Conservation (phyloP, 2,888 invertebrate genomes). For the Platycnemis pennipes region DNA sequence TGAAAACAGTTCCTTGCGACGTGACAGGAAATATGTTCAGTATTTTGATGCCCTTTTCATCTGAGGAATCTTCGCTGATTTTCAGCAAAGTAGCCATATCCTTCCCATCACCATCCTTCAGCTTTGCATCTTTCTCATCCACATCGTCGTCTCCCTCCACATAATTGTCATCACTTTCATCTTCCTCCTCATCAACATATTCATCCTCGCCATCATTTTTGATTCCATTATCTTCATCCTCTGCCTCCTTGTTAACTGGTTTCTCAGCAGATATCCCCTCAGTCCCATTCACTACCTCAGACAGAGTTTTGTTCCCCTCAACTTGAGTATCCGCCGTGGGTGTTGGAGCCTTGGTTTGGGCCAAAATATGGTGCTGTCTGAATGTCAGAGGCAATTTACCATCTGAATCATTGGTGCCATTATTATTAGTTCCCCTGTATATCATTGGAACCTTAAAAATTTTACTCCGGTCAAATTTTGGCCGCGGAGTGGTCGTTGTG, state of each 20-base stretch:
- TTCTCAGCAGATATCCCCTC: background rate
- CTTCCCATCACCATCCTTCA: background rate
- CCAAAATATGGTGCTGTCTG: slow-evolving; percentile 43
- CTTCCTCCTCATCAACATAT: slow-evolving; percentile 49
- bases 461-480: slow-evolving; percentile 14
- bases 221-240: background rate
- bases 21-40: slow-evolving; percentile 2
- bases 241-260: background rate
- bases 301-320: background rate
- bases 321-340: background rate
- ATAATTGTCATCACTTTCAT: background rate
- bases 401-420: background rate
- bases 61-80: background rate
- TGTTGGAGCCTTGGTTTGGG: background rate
- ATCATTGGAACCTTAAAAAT: background rate
- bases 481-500: background rate
- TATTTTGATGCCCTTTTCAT: slow-evolving; percentile 37
- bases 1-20: background rate
- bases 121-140: slow-evolving; percentile 2
- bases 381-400: slow-evolving; percentile 16
- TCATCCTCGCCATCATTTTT: slow-evolving; percentile 40
- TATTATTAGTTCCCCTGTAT: background rate
- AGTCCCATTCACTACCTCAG: background rate
- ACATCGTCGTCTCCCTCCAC: slow-evolving; percentile 15
- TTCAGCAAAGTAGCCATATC: background rate